Evolutionary conservation across 1,140 invertebrate species (phyloP), one percentile per base, ranked within the genome.

Genomic region (Solen grandis): DNA sequence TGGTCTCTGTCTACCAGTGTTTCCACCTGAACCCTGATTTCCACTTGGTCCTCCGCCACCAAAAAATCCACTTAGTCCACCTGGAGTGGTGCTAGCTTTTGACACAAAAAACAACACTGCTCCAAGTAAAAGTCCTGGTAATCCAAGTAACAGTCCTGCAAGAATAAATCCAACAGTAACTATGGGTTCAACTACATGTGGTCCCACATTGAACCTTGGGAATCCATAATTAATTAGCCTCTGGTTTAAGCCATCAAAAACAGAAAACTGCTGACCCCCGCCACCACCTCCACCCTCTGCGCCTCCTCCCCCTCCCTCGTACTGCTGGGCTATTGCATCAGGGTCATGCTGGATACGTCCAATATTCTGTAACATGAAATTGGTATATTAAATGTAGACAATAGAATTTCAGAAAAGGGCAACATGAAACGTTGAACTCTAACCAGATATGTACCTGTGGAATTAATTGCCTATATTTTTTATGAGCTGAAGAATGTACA

Each of bases 161-260:
- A 87, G 25, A 5, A 87, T 36, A 68, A 87, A 84, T 2, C 87
- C 88, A 0, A 88, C 75, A 13, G 78, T 57, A 4, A 86, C 87
- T 8, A 89, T 83, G n/a, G 88, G 88, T 66, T 89, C 88, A 31
- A 89, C 74, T 8, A 75, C 76, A 35, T 85, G 82, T 29, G 83
- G 66, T 54, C 87, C 86, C 16, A 87, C 13, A 46, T 80, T 87
- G 27, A 78, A 88, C 10, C 82, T 75, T 22, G 87, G 88, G 19
- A 88, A 81, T 46, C 88, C 88, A 22, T 72, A 57, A 46, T 22
- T 84, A 29, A 84, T 33, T 25, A 89, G 85, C 75, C 81, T 69
- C 59, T 87, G 82, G 66, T 88, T 89, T n/a, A 89, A 65, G 29
- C 70, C 36, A 46, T 88, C 79, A 80, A 89, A 89, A 2, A 89